Evolutionary conservation across 2,113 vertebrate genomes (phyloP), one percentile per base, ranked within the genome.

Genomic region (Solenodon paradoxus): DNA sequence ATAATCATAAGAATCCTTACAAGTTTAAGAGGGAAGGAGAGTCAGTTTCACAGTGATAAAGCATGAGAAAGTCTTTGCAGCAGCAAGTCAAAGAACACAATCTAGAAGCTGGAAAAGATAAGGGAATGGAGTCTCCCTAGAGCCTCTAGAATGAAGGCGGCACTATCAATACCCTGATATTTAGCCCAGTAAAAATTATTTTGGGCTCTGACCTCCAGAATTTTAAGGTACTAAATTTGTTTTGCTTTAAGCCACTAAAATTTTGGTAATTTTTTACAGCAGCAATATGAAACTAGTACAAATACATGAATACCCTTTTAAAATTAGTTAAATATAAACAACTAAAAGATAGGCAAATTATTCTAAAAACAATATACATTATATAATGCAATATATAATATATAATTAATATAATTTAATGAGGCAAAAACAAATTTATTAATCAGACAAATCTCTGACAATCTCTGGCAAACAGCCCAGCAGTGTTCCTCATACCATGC

Each of bases 241-340:
- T 82, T 92, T 84, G 55, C 45, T 82, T 79, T 22, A 88, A 69
- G n/a, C 22, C 57, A 94, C 28, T 51, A 87, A 75, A 90, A 64
- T 75, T 63, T 59, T 1, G 26, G 30, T 16, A 77, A n/a, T 20
- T 72, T 64, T 15, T 78, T 75, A 78, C 0, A 81, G 90, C 0
- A 19, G 88, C 57, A 92, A 92, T 72, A 89, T 0, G 28, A 94
- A 80, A 92, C 3, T 4, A 93, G 83, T 61, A 78, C 7, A 95
- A 82, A 80, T 30, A 51, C 28, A 42, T 49, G 68, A 89, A 64
- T 11, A 75, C 53, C 17, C 42, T 45, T 59, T 17, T 35, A 30
- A 88, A 94, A 91, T 87, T n/a, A 64, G 6, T 61, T 87, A 79
- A 93, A 68, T 63, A 68, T 51, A 84, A 87, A 61, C 19, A 90